Base-by-base conservation (phyloP, 2,797 vertebrate species). In the Sandelia bainsii region DNA sequence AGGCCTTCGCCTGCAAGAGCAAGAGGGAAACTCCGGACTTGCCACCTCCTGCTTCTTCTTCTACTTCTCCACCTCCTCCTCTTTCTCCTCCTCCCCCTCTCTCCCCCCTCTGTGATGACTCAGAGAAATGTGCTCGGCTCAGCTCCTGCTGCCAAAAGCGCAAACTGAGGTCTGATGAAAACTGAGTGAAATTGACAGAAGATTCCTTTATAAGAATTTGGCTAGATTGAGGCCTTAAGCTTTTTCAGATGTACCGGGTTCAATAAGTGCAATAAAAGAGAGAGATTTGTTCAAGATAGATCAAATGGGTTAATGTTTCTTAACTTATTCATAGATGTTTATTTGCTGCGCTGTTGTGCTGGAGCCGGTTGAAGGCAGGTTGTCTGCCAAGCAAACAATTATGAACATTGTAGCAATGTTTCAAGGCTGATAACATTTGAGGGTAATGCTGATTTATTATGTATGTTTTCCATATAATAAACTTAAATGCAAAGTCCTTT, bases 111-210 rank as follows among this genome's bases (percentile, higher is more conserved):
- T 27, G 51, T 70, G 91, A 93, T 94, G 93, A 94, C 89, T 94
- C 93, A 93, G 87, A 93, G 89, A 93, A 93, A 93, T 93, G 92
- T 93, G 93, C 91, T 93, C 86, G 91, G 90, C 91, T 77, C 42
- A 1, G 17, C 77, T 89, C 77, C 84, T 8, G n/a, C 79, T 85
- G 78, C 88, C 79, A 82, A 74, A 17, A 86, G 74, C 78, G 5
- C 85, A 85, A 87, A 85, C 72, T 20, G 45, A 69, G 69, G 67
- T 80, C 85, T 75, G 83, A 87, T 83, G 83, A 89, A 92, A 91
- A 85, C 39, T 25, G 64, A 83, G 68, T 54, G 62, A 91, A 89
- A 89, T 85, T 72, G 78, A 87, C 85, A 83, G 84, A 84, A 84
- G 85, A 84, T 82, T 89, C 76, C 80, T 88, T 85, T 72, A 72